Base-by-base conservation (phyloP, 2,113 vertebrate genomes). In the Pyrgilauda ruficollis region DNA sequence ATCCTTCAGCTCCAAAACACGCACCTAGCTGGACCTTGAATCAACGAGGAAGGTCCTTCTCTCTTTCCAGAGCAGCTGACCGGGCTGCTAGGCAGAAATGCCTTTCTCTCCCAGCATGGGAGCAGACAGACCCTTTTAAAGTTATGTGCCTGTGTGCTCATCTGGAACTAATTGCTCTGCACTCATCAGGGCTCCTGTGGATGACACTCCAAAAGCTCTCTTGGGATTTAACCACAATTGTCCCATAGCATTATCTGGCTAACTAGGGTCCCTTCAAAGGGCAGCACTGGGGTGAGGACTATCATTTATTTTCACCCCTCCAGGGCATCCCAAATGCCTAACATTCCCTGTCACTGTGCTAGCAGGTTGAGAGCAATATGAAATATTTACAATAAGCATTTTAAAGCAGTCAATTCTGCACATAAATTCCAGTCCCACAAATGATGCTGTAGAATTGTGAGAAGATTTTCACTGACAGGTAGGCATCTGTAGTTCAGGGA, bases 331-430 rank as follows among this genome's bases (percentile, higher is more conserved):
- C 8, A 1, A 37, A 61, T 69, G 75, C 46, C 44, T 63, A 44
- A 18, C 56, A 23, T 80, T 79, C 79, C 58, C 56, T 94, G 86
- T 84, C 91, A 52, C 66, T 56, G 21, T 78, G 73, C 56, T 81
- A 16, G 67, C 78, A 85, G 63, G 39, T 74, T 83, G 63, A 85
- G 46, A 63, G 26, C 43, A 53, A 52, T 80, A 74, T 76, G 30
- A 94, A 93, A 90, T 82, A 89, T 90, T 96, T 87, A 95, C 68
- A 91, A 80, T 47, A 70, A 37, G 37, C 67, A 39, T 90, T 85
- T 85, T 73, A 55, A 91, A 91, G 39, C 63, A 63, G 78, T 39
- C 55, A 50, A 5, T 82, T 89, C 39, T 35, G 44, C 55, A 74
- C 47, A 59, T 63, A 28, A 84, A 87, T 41, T 73, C 53, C 43